Percentiles rank a stretch among this genome's conserved stretches.
These are phyloP conservation scores for Forbesichthys agassizii DNA, from an alignment of 2,113 vertebrate genomes.

Conservation along the genomic window DNA sequence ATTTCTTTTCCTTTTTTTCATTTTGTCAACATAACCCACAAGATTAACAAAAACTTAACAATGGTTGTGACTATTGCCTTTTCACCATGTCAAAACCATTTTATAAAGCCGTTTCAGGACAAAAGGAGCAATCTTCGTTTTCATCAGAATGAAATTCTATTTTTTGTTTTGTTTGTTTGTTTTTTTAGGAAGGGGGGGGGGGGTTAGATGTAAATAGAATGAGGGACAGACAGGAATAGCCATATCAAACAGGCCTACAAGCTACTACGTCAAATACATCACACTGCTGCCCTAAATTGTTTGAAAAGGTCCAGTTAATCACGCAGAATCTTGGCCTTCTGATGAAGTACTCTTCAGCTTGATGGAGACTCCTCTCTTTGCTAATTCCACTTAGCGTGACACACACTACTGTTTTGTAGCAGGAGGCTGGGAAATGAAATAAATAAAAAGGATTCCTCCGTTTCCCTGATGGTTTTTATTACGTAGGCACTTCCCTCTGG, in stretches of 20 bases:
- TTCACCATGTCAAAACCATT: no score
- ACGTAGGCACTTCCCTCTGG: conserved; percentile 60
- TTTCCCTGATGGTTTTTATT: conserved; percentile 57
- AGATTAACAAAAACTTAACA: no score
- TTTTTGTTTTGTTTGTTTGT: no score
- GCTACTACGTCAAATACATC: conserved; percentile 1
- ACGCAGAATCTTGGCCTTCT: conserved; percentile 52
- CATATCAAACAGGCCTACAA: neutral
- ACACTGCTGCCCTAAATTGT: neutral
- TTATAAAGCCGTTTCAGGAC: no score
- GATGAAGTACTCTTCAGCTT: conserved; percentile 56
- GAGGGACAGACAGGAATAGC: neutral
- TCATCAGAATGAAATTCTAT: no score
- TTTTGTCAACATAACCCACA: no score
- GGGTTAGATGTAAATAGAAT: no score
- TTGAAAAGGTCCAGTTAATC: conserved; percentile 34
- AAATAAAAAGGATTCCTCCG: conserved; percentile 31
- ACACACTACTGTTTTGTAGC: conserved; percentile 21
- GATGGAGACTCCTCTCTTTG: conserved; percentile 51
- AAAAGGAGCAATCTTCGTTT: no score
- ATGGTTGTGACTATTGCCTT: no score
- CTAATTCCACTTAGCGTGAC: conserved; percentile 51
- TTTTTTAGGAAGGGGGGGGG: no score
- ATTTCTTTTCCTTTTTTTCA: no score
- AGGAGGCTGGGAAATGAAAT: neutral